Evolutionary conservation across 2,888 invertebrate genomes (phyloP).

Genomic region (Pherbina coryleti): DNA sequence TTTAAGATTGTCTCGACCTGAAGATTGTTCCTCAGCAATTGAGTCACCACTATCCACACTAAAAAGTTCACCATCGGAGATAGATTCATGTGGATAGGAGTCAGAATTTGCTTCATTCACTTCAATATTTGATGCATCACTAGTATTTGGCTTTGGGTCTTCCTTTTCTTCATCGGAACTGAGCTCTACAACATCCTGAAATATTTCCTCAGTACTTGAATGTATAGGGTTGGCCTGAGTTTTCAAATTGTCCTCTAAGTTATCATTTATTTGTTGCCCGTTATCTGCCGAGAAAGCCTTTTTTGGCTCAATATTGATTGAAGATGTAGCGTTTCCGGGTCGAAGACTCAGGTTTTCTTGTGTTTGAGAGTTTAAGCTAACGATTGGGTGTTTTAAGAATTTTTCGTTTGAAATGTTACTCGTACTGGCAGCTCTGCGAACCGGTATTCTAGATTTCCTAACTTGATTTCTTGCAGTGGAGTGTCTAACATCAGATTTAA

Average conservation of each 20-base stretch:
- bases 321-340: not conserved
- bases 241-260: not conserved
- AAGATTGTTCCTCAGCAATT: constrained; percentile 4
- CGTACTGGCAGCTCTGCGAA: constrained; percentile 54
- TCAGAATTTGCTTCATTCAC: not conserved
- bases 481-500: not conserved
- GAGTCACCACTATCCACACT: constrained; percentile 57
- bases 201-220: constrained; percentile 53
- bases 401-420: constrained; percentile 48
- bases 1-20: constrained; percentile 44
- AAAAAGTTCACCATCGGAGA: constrained; percentile 59
- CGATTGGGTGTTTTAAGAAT: not conserved
- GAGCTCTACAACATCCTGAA: constrained; percentile 60
- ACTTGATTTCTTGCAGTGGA: constrained; percentile 3
- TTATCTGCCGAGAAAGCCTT: not conserved
- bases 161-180: constrained; percentile 54
- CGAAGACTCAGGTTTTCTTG: not conserved
- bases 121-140: not conserved
- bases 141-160: constrained; percentile 17
- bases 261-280: not conserved
- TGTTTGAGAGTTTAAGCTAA: no score
- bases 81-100: constrained; percentile 45
- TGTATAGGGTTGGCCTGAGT: no score
- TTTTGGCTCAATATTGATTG: not conserved
- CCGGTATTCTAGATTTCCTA: constrained; percentile 60